Evolutionary conservation across 2,797 vertebrate species (phyloP).

Genomic region (Gallinago solitaria): DNA sequence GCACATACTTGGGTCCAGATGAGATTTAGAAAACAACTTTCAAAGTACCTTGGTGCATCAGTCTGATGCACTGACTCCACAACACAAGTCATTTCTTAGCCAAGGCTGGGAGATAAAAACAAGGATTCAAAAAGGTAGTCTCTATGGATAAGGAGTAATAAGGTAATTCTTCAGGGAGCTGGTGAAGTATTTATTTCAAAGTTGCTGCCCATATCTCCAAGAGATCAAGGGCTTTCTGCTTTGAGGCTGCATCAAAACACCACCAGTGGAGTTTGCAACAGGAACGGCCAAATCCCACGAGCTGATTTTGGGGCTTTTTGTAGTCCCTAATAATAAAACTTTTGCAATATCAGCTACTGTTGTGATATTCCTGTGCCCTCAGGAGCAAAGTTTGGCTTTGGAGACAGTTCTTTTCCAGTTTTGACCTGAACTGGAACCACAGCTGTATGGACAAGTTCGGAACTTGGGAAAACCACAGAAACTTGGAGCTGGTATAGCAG

Average conservation of each 20-base stretch:
- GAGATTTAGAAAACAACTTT: background rate
- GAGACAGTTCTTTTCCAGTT: background rate
- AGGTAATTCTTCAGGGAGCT: background rate
- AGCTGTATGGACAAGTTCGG: background rate
- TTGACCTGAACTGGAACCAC: background rate
- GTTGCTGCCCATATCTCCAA: background rate
- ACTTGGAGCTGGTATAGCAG: accelerated
- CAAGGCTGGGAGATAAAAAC: background rate
- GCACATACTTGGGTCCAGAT: background rate
- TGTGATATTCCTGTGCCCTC: background rate
- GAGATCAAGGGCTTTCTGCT: background rate
- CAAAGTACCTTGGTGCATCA: background rate
- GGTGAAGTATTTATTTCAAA: background rate
- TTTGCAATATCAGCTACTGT: background rate
- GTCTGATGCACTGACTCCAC: background rate
- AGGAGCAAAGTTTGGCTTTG: background rate
- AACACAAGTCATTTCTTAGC: background rate
- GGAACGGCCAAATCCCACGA: background rate
- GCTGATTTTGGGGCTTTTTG: background rate
- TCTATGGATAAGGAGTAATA: background rate
- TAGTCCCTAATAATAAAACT: background rate
- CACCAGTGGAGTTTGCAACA: background rate
- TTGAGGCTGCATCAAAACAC: background rate
- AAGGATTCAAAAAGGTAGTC: background rate
- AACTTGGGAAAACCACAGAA: background rate